Conservation (phyloP, 1,140 invertebrate species). For the Ganaspis sp. region DNA sequence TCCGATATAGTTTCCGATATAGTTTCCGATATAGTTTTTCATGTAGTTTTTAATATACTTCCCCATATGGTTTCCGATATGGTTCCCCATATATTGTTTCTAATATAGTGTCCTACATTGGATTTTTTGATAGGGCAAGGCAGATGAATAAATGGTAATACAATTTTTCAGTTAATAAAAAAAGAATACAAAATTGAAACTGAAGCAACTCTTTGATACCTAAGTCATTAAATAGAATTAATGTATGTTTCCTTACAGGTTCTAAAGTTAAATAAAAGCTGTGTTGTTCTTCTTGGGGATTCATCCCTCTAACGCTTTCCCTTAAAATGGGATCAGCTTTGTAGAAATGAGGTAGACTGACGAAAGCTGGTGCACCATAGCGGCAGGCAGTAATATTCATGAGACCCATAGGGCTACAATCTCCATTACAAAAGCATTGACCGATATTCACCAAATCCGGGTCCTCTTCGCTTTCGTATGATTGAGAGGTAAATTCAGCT, state of each 20-base stretch:
- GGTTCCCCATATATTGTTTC: too few relatives aligned
- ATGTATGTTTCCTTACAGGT: conserved; percentile 75
- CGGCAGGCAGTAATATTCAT: conserved; percentile 75
- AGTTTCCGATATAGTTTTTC: too few relatives aligned
- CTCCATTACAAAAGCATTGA: conserved; percentile 83
- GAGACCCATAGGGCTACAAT: conserved; percentile 82
- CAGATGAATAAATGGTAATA: too few relatives aligned
- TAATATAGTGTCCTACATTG: too few relatives aligned
- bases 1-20: too few relatives aligned
- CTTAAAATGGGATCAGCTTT: conserved; percentile 78
- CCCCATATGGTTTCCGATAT: too few relatives aligned
- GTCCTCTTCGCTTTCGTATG: conserved; percentile 65
- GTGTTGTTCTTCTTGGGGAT: conserved; percentile 78
- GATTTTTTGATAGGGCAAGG: too few relatives aligned
- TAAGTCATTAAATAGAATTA: background rate
- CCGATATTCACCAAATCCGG: conserved; percentile 78
- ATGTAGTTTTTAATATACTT: too few relatives aligned
- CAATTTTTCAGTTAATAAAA: background rate
- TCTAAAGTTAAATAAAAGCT: conserved; percentile 80
- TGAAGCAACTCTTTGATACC: too few relatives aligned
- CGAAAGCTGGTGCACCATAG: conserved; percentile 80
- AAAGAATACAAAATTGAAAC: too few relatives aligned
- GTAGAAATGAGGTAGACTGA: conserved; percentile 86
- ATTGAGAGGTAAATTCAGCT: conserved; percentile 55
- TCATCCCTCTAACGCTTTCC: conserved; percentile 77